Evolutionary conservation across 1,140 invertebrate genomes (phyloP), one percentile per base, ranked within the genome.

Genomic region (Protaetia brevitarsis): DNA sequence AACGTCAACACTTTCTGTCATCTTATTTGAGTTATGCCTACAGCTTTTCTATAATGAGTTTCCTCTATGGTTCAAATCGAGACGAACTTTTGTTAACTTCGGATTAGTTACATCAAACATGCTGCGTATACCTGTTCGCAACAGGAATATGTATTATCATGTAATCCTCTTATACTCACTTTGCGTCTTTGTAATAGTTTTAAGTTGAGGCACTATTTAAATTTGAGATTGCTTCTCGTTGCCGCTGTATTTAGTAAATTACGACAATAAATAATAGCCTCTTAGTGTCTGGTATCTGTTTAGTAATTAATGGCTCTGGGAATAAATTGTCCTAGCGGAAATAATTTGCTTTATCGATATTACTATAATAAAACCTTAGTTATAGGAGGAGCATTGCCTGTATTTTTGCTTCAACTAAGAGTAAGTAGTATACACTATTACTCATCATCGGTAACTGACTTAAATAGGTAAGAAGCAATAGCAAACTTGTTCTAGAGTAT

Each of bases 141-240:
- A 45, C 41, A 45, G 41, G 5, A 21, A 45, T 45, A 45, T 19
- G 16, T 19, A 45, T 8, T 45, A 45, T 45, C n/a, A 13, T n/a
- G n/a, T 45, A 45, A 45, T 45, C 41, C 41, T 45, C 41, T 45
- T 45, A 45, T 45, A n/a, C n/a, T 45, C 16, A 19, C 41, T 45
- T 45, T 13, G 23, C 41, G 10, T 45, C 41, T 21, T 45, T 19
- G 19, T 45, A 45, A 45, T 7, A 13, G 41, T 19, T 13, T 13
- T 13, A 13, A 45, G 23, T 21, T 13, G 13, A 45, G 16, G 19
- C 16, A 45, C n/a, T 45, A 45, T 23, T 45, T 45, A 10, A 13
- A 45, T 45, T 45, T 19, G 16, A 6, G 19, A 19, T 37, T 16
- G 16, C 16, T 11, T 13, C 11, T 37, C 34, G 16, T 45, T 16